Conservation (phyloP, 2,888 invertebrate genomes). For the Periphyllus acericola region DNA sequence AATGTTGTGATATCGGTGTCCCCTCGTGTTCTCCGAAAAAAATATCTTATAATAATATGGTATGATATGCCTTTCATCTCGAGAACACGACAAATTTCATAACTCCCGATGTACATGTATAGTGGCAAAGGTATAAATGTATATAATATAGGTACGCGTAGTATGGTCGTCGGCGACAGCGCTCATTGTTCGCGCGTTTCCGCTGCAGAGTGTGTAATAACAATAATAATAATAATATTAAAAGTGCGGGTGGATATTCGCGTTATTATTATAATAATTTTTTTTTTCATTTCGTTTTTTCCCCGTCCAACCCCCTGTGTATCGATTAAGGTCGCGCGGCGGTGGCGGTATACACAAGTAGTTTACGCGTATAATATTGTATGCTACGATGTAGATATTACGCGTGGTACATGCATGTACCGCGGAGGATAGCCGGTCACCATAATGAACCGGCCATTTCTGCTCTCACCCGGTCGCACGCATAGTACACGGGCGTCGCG, state of each 20-base stretch:
- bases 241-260: conserved; percentile 3
- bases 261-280: conserved; percentile 5
- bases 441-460: no score
- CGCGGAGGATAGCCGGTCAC: no score
- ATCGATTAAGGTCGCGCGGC: not conserved
- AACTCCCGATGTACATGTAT: not conserved
- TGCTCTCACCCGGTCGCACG: no score
- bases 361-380: not conserved
- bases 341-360: not conserved
- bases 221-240: conserved; percentile 1
- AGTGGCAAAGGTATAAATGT: no score
- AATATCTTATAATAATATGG: no score
- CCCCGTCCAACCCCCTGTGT: not conserved
- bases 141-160: not conserved
- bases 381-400: not conserved
- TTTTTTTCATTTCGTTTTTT: not conserved
- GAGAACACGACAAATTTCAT: conserved; percentile 10
- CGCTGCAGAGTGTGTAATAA: not conserved
- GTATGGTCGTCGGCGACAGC: not conserved
- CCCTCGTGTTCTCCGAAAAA: no score
- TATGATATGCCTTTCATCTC: not conserved
- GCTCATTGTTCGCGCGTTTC: conserved; percentile 28
- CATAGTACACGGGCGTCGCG: not conserved
- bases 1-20: no score
- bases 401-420: no score